Conservation (phyloP, 2,888 invertebrate species). For the Spisula solida region DNA sequence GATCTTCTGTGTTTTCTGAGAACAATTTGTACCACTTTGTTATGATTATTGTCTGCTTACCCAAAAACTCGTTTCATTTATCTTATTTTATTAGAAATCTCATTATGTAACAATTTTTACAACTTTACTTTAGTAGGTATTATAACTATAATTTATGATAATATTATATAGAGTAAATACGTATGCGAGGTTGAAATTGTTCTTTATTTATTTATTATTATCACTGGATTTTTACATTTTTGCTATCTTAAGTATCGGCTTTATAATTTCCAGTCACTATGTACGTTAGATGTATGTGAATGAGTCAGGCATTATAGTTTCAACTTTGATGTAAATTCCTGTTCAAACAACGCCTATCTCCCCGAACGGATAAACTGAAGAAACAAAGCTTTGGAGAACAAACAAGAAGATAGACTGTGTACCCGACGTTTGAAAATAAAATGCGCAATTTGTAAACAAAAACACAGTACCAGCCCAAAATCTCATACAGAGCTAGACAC, state of each 20-base stretch:
- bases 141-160: too few species aligned
- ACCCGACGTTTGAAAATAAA: slow-evolving; percentile 54
- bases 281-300: slow-evolving; percentile 1
- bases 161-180: too few species aligned
- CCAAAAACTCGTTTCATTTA: too few species aligned
- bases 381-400: slow-evolving; percentile 49
- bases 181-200: too few species aligned
- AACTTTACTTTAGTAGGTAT: too few species aligned
- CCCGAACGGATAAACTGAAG: slow-evolving; percentile 39
- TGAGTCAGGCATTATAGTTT: neutral
- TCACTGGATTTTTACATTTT: too few species aligned
- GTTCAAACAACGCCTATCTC: slow-evolving; percentile 49
- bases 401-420: slow-evolving; percentile 61
- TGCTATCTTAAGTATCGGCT: neutral
- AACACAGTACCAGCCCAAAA: slow-evolving; percentile 39
- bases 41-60: too few species aligned
- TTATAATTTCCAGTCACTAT: neutral
- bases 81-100: too few species aligned
- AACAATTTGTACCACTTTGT: too few species aligned
- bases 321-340: slow-evolving; percentile 50
- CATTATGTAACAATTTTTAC: too few species aligned
- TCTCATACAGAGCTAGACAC: slow-evolving; percentile 25
- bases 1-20: too few species aligned
- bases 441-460: slow-evolving; percentile 63
- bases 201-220: too few species aligned